These are phyloP conservation scores for Archaeoteleia sp. DNA, from an alignment of 2,888 invertebrate species.

Conservation along the genomic window DNA sequence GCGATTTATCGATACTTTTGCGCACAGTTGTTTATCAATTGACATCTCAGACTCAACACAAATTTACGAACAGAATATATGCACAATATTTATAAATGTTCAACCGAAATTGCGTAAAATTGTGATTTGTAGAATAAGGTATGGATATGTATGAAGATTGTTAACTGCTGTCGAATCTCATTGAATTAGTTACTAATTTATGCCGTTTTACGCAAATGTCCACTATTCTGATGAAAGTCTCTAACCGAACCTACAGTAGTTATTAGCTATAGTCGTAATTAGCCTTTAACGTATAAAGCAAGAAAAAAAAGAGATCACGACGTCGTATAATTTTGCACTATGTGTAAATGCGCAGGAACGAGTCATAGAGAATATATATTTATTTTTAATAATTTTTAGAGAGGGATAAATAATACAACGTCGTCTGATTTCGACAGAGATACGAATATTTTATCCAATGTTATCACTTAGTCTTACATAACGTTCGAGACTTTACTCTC, in stretches of 20 bases:
- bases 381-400: slow-evolving; percentile 66
- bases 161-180: too few relatives aligned
- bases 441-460: slow-evolving; percentile 33
- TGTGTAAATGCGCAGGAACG: slow-evolving; percentile 60
- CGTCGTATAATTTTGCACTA: slow-evolving; percentile 58
- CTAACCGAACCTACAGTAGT: slow-evolving; percentile 17
- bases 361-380: slow-evolving; percentile 62
- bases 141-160: too few relatives aligned
- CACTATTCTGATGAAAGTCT: slow-evolving; percentile 16
- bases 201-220: too few relatives aligned
- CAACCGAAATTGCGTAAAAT: too few relatives aligned
- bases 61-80: neutral
- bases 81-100: too few relatives aligned
- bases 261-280: slow-evolving; percentile 38
- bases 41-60: neutral
- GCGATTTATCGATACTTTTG: slow-evolving; percentile 24
- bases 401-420: slow-evolving; percentile 34
- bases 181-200: too few relatives aligned
- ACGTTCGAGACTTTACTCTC: too few relatives aligned
- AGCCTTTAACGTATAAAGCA: slow-evolving; percentile 29
- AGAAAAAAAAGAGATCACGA: slow-evolving; percentile 35
- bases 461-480: too few relatives aligned
- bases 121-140: too few relatives aligned
- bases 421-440: slow-evolving; percentile 41
- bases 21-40: slow-evolving; percentile 16